Evolutionary conservation across 92 coral and sea anemone species (phyloP).

Genomic region (Zoanthus solanderi): DNA sequence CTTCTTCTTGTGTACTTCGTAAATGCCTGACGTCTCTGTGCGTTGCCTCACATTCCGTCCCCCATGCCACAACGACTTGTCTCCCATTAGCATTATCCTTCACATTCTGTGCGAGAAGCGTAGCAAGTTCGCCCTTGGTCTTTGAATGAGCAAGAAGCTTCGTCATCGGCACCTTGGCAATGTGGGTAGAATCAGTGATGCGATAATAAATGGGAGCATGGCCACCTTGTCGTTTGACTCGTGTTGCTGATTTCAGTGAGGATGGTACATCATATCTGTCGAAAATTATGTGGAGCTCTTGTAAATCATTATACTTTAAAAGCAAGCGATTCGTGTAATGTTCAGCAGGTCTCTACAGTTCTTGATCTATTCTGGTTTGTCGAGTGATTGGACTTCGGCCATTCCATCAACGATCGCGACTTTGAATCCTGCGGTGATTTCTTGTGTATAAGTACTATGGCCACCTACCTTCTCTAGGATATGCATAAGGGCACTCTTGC

Average conservation of each 20-base stretch:
- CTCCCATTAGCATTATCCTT: constrained; percentile 38
- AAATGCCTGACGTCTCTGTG: constrained; percentile 49
- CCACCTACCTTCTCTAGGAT: constrained; percentile 49
- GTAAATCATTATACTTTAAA: constrained; percentile 7
- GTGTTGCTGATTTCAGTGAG: constrained; percentile 42
- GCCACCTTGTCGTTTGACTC: constrained; percentile 39
- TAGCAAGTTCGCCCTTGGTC: constrained; percentile 62
- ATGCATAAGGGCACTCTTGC: constrained; percentile 63
- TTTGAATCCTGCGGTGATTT: constrained; percentile 39
- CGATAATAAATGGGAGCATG: constrained; percentile 53
- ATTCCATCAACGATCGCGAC: constrained; percentile 59
- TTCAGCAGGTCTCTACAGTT: constrained; percentile 45
- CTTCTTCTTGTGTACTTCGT: constrained; percentile 48
- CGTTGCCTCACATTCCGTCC: constrained; percentile 42
- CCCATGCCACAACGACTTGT: constrained; percentile 57
- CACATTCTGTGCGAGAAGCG: constrained; percentile 46
- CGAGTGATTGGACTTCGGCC: constrained; percentile 58
- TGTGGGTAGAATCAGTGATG: constrained; percentile 59
- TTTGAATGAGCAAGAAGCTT: constrained; percentile 59
- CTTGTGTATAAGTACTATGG: constrained; percentile 11
- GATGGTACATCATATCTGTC: constrained; percentile 59
- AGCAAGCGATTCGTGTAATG: constrained; percentile 13
- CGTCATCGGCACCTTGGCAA: constrained; percentile 55
- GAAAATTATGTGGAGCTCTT: constrained; percentile 36
- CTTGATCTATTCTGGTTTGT: constrained; percentile 45